Conservation (phyloP, 2,888 invertebrate species). For the Teinopalpus imperialis region DNA sequence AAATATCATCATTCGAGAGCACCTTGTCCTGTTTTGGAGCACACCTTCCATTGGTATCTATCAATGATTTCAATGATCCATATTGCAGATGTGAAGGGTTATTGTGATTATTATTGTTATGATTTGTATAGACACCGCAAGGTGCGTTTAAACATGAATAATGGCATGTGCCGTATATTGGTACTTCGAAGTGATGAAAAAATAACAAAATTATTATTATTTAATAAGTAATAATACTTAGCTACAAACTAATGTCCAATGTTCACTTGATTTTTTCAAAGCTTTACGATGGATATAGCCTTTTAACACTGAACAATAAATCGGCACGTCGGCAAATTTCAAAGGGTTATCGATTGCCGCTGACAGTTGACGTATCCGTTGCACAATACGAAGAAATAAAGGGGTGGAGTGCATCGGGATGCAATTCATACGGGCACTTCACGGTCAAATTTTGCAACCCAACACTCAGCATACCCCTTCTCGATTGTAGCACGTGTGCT, state of each 20-base stretch:
- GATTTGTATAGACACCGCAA: conserved; percentile 59
- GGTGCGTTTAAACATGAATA: conserved; percentile 54
- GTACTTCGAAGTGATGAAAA: too few relatives aligned
- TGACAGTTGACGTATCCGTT: conserved; percentile 74
- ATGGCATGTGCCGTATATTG: conserved; percentile 48
- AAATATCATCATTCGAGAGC: conserved; percentile 35
- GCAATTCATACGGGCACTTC: conserved; percentile 77
- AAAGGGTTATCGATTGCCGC: conserved; percentile 57
- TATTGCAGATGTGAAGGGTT: conserved; percentile 71
- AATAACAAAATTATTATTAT: too few relatives aligned
- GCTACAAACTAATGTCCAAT: too few relatives aligned
- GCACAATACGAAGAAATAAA: conserved; percentile 69
- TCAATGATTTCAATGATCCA: conserved; percentile 36
- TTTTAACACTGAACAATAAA: conserved; percentile 15
- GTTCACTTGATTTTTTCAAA: too few relatives aligned
- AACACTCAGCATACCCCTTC: conserved; percentile 62
- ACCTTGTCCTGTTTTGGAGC: conserved; percentile 47
- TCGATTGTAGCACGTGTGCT: conserved; percentile 61
- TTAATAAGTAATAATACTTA: too few relatives aligned
- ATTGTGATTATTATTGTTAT: conserved; percentile 57
- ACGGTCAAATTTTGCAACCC: conserved; percentile 65
- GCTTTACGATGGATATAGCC: too few relatives aligned
- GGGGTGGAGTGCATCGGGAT: conserved; percentile 75
- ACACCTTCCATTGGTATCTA: conserved; percentile 14
- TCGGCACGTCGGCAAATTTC: conserved; percentile 57